Conservation (phyloP, 2,113 vertebrate genomes). For the Microcebus jonahi region DNA sequence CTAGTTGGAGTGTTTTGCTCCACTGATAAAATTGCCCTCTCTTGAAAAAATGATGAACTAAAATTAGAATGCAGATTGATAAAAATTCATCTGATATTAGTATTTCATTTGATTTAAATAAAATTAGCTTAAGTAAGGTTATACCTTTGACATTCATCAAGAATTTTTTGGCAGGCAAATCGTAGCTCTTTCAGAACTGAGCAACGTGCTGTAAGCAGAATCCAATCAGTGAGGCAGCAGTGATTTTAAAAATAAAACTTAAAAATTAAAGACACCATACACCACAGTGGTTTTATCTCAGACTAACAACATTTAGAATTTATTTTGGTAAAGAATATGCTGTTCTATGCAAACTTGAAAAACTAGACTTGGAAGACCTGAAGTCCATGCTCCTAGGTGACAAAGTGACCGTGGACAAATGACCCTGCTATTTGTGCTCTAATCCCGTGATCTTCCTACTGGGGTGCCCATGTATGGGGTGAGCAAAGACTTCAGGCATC, state of each 20-base stretch:
- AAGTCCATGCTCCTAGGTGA: background rate
- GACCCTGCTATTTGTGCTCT: background rate
- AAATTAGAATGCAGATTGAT: conserved; percentile 24
- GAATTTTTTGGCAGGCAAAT: conserved; percentile 55
- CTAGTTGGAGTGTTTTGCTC: background rate
- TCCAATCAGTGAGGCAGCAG: background rate
- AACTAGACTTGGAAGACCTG: background rate
- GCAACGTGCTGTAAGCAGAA: conserved; percentile 43
- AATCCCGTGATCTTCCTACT: background rate
- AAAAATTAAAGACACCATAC: background rate
- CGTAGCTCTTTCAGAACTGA: conserved; percentile 3
- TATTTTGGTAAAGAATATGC: background rate
- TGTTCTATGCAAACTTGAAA: background rate
- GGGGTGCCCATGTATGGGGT: background rate
- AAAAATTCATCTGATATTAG: conserved; percentile 45
- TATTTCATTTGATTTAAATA: conserved; percentile 56
- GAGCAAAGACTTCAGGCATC: background rate
- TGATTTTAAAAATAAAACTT: conserved; percentile 60
- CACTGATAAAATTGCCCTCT: background rate
- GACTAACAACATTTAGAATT: background rate
- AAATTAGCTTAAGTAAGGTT: conserved; percentile 44
- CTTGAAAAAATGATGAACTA: background rate
- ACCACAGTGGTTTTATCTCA: background rate
- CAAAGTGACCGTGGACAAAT: background rate
- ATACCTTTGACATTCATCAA: conserved; percentile 61